These are phyloP conservation scores for Epinotia ramella DNA, from an alignment of 2,888 invertebrate species.

Conservation along the genomic window DNA sequence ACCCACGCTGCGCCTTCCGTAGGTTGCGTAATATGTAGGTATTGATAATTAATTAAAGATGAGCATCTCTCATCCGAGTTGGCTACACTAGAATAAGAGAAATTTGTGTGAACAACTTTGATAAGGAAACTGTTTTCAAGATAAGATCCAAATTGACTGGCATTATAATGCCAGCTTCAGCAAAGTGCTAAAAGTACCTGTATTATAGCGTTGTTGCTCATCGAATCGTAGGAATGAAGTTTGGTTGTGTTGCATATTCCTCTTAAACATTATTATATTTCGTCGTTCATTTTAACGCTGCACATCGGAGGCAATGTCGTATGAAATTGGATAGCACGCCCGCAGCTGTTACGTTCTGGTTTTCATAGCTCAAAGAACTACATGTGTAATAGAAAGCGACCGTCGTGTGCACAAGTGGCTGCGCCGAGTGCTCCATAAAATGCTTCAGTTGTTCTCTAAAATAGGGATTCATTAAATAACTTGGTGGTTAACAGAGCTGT, in stretches of 20 bases:
- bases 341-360: slow-evolving; percentile 22
- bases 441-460: slow-evolving; percentile 1
- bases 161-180: not conserved
- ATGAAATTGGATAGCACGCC: slow-evolving; percentile 35
- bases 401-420: slow-evolving; percentile 9
- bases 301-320: slow-evolving; percentile 25
- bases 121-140: no score
- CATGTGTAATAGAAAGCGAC: slow-evolving; percentile 14
- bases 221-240: not conserved
- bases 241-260: not conserved
- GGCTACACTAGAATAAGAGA: no score
- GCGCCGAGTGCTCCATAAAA: slow-evolving; percentile 16
- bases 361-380: slow-evolving; percentile 21
- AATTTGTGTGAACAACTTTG: no score
- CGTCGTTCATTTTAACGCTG: slow-evolving; percentile 11
- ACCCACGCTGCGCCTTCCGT: no score
- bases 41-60: no score
- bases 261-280: slow-evolving; percentile 8
- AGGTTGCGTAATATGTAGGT: no score
- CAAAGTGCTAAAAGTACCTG: no score
- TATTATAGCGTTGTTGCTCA: not conserved
- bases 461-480: not conserved
- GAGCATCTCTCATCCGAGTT: no score
- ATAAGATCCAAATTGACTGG: no score
- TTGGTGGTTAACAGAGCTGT: not conserved